Percentiles rank a stretch among this genome's conserved stretches.
Evolutionary conservation across 1,140 invertebrate species (phyloP).

Genomic region (Drosophila burlai): DNA sequence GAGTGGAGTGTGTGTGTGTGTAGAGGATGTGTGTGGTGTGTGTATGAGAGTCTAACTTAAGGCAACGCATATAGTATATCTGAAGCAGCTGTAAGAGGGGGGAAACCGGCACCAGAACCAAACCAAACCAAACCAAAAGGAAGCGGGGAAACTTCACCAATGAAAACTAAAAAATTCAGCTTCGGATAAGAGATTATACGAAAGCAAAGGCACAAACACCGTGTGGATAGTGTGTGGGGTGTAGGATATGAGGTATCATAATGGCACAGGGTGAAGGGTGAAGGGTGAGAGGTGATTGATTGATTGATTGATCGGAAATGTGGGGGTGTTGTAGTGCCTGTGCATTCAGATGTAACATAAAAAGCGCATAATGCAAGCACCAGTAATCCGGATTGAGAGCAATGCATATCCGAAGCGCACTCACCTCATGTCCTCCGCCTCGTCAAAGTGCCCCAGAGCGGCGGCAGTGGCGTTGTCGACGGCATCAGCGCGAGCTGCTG

Average conservation of each 20-base stretch:
- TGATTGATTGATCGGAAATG: constrained; percentile 19
- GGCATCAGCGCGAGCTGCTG: constrained; percentile 50
- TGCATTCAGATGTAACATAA: constrained; percentile 77
- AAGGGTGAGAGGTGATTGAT: constrained; percentile 31
- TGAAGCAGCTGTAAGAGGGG: constrained; percentile 47
- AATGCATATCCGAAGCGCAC: constrained; percentile 47
- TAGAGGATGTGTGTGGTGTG: constrained; percentile 11
- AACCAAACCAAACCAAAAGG: constrained; percentile 61
- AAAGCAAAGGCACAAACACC: constrained; percentile 76
- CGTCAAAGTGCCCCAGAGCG: constrained; percentile 63
- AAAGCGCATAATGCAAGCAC: constrained; percentile 75
- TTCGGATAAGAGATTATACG: constrained; percentile 26
- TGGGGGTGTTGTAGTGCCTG: constrained; percentile 52
- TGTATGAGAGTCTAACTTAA: constrained; percentile 40
- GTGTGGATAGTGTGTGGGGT: constrained; percentile 15
- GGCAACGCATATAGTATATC: constrained; percentile 52
- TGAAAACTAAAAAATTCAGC: constrained; percentile 49
- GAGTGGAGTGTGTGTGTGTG: constrained; percentile 19
- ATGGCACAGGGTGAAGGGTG: constrained; percentile 34
- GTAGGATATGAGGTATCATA: constrained; percentile 40
- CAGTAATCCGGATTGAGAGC: constrained; percentile 64
- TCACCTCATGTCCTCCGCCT: constrained; percentile 83
- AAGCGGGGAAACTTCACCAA: constrained; percentile 69
- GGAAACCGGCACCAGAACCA: constrained; percentile 68
- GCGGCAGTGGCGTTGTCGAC: constrained; percentile 56